A percentile compares a stretch with the other conserved stretches of the same genome.
These are phyloP conservation scores for Etheostoma perlongum DNA, from an alignment of 2,797 vertebrate species.

Conservation along the genomic window DNA sequence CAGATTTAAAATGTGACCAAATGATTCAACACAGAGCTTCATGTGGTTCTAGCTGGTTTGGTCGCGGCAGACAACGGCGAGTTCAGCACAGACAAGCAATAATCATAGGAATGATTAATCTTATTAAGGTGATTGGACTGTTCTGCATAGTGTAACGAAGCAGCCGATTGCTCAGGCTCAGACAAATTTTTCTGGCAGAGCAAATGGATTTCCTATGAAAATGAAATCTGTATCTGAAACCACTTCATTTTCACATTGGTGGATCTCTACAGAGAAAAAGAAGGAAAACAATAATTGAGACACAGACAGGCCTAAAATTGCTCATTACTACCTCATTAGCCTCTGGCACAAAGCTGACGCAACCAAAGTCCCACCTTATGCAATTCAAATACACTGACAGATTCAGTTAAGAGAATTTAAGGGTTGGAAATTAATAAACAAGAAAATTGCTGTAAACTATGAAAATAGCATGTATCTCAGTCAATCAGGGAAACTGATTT, in stretches of 20 bases:
- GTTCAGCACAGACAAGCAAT: conserved; percentile 35
- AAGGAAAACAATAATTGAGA: conserved; percentile 57
- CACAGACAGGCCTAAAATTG: conserved; percentile 48
- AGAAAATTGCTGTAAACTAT: neutral
- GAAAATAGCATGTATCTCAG: neutral
- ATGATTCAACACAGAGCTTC: conserved; percentile 20
- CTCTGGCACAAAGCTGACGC: conserved; percentile 41
- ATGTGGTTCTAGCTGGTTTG: conserved; percentile 30
- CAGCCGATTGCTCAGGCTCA: conserved; percentile 32
- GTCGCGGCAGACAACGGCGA: conserved; percentile 40
- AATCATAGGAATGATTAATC: conserved; percentile 57
- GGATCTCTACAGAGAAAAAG: conserved; percentile 40
- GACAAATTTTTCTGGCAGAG: conserved; percentile 35
- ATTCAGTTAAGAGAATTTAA: conserved; percentile 5
- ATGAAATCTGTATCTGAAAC: conserved; percentile 42
- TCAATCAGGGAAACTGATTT: neutral
- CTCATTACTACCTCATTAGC: conserved; percentile 60
- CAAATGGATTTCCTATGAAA: conserved; percentile 58
- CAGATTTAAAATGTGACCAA: conserved; percentile 17
- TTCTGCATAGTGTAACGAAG: conserved; percentile 27
- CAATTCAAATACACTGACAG: conserved; percentile 15
- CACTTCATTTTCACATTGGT: conserved; percentile 44
- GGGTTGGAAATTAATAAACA: neutral
- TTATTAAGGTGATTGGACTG: conserved; percentile 55
- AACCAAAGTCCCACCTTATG: conserved; percentile 41